A percentile compares a stretch with the other conserved stretches of the same genome.
Evolutionary conservation across 2,888 invertebrate genomes (phyloP).

Genomic region (Philonicus albiceps): DNA sequence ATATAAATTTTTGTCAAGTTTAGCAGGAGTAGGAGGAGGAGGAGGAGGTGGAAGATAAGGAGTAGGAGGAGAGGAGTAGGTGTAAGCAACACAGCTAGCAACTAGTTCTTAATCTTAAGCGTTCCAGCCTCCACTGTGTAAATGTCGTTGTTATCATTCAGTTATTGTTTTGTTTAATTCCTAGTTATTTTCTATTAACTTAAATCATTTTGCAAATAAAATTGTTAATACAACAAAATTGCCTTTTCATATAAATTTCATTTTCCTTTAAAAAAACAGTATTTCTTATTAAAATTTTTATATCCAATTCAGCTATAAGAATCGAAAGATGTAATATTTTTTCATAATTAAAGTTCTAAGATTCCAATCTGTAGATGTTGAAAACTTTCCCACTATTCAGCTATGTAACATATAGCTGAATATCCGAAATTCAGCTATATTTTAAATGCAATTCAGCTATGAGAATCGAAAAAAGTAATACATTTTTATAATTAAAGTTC

Average conservation of each 20-base stretch:
- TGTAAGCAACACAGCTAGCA: slow-evolving; percentile 9
- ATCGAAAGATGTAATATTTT: neutral
- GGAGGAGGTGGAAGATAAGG: neutral
- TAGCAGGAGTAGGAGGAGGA: neutral
- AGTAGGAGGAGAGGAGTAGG: neutral
- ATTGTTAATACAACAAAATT: slow-evolving; percentile 21
- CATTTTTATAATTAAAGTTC: neutral
- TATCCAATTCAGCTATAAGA: neutral
- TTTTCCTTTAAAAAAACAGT: neutral
- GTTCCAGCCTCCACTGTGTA: slow-evolving; percentile 17
- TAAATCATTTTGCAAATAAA: slow-evolving; percentile 37
- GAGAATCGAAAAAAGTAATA: neutral
- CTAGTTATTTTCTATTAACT: slow-evolving; percentile 38
- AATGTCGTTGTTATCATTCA: slow-evolving; percentile 33
- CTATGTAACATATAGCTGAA: too few species aligned
- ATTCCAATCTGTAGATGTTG: neutral
- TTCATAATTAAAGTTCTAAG: neutral
- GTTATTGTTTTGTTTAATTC: slow-evolving; percentile 36
- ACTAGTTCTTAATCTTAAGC: neutral
- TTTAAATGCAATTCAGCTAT: neutral
- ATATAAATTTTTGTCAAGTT: neutral
- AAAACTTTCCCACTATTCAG: neutral
- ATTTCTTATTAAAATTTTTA: neutral
- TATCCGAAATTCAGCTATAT: too few species aligned
- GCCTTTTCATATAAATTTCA: neutral